A percentile compares a stretch with the other conserved stretches of the same genome.
phyloP scores from a whole-genome alignment of 2,888 invertebrate species.

The Nemotelus pantherinus region DNA sequence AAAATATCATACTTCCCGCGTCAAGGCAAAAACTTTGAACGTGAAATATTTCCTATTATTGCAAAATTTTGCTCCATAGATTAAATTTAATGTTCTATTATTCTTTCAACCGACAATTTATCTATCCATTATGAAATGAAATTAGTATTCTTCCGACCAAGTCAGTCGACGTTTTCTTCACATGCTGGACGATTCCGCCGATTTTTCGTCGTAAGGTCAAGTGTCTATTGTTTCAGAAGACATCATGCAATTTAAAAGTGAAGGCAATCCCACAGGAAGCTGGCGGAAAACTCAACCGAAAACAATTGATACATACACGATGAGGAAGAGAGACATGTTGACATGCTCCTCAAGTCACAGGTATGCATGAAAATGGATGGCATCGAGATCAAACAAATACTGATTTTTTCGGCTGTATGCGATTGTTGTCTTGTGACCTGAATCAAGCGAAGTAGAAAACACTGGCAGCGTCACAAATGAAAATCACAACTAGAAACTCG shows the following conservation, averaged over 20 bases:
- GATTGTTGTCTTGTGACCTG: slow-evolving; percentile 8
- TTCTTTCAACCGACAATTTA: not conserved
- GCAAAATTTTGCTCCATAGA: too few relatives aligned
- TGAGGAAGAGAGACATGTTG: slow-evolving; percentile 10
- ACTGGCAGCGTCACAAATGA: not conserved
- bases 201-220: slow-evolving; percentile 22
- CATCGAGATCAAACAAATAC: not conserved
- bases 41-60: too few relatives aligned
- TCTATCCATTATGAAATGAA: not conserved
- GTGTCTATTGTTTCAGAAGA: slow-evolving; percentile 28
- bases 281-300: not conserved
- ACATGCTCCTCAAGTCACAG: not conserved
- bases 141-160: not conserved
- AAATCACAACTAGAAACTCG: not conserved
- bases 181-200: slow-evolving; percentile 12
- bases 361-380: slow-evolving; percentile 8
- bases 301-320: slow-evolving; percentile 11
- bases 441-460: not conserved
- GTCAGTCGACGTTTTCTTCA: not conserved
- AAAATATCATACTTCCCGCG: too few relatives aligned
- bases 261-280: slow-evolving; percentile 12
- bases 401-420: not conserved
- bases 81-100: slow-evolving; percentile 1
- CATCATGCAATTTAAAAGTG: slow-evolving; percentile 1
- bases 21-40: too few relatives aligned